Conservation (phyloP, 2,113 vertebrate genomes). For the Grammomys surdaster region DNA sequence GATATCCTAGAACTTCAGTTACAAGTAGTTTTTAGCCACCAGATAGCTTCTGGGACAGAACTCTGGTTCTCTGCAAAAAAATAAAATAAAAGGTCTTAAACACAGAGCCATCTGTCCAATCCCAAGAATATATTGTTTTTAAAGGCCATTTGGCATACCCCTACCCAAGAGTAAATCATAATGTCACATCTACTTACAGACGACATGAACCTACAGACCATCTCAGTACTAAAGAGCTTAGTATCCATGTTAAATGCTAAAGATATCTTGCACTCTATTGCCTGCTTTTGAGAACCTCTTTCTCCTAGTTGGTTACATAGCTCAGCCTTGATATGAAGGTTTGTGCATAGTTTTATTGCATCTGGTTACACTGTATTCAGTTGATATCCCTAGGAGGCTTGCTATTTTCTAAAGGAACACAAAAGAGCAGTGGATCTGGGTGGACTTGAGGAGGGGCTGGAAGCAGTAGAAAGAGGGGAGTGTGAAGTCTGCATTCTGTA, state of each 20-base stretch:
- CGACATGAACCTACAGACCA: too few species aligned
- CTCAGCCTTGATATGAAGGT: background rate
- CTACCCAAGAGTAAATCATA: background rate
- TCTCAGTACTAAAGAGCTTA: background rate
- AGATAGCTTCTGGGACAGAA: background rate
- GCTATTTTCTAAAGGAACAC: background rate
- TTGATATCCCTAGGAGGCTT: background rate
- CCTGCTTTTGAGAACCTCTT: background rate
- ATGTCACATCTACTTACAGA: background rate
- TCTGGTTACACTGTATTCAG: background rate
- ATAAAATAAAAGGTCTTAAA: background rate
- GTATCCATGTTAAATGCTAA: background rate
- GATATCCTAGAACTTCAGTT: background rate
- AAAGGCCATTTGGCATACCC: background rate
- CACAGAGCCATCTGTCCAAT: background rate
- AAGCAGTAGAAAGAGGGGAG: background rate
- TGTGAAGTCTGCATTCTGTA: background rate
- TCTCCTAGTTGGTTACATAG: background rate
- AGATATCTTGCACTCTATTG: background rate
- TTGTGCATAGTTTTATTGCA: too few species aligned
- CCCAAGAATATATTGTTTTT: background rate
- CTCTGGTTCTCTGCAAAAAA: background rate
- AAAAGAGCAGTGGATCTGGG: background rate
- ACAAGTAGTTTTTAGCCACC: background rate
- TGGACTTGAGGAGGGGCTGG: background rate